Evolutionary conservation across 1,140 invertebrate genomes (phyloP), one percentile per base, ranked within the genome.

Genomic region (Micrasema longulum): DNA sequence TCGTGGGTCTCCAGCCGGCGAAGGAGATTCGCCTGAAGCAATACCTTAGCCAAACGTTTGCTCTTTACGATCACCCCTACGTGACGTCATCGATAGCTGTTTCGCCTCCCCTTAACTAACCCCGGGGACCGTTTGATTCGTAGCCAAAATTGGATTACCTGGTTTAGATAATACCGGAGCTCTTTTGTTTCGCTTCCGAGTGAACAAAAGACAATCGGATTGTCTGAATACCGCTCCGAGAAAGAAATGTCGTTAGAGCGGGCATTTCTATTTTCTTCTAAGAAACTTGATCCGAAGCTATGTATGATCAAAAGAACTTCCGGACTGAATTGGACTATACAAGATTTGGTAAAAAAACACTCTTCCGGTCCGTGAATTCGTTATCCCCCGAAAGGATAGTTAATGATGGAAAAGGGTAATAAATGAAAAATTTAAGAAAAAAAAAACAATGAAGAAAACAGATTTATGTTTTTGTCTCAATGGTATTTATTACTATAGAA

Each of bases 71-170:
- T 68, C 36, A 35, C 48, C 38, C 22, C 65, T 68, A 68, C 63
- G 65, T 68, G 65, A 68, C 48, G 65, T 68, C 65, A 68, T 68
- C 65, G 65, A 68, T 55, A 55, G 43, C 60, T 64, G 60, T 23
- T 45, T 64, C 41, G 60, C 41, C 60, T 10, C 9, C 55, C 55
- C 53, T 35, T 41, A 41, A 43, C 38, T 43, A 52, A 47, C 31
- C 64, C 43, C 47, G 12, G 23, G 45, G 64, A 36, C 26, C 45
- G n/a, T 53, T 66, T 66, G 64, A 66, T 66, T 66, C 64, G 47
- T 22, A 52, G 47, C 64, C 64, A 52, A 64, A 69, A 74, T 63
- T 64, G 62, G 68, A 74, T 69, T 74, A 62, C 72, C 72, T 66
- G 72, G 45, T 70, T 74, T 70, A 57, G 72, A 70, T 74, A 70